A percentile compares a stretch with the other conserved stretches of the same genome.
Evolutionary conservation across 2,888 invertebrate species (phyloP).

Genomic region (Tolmerus cingulatus): DNA sequence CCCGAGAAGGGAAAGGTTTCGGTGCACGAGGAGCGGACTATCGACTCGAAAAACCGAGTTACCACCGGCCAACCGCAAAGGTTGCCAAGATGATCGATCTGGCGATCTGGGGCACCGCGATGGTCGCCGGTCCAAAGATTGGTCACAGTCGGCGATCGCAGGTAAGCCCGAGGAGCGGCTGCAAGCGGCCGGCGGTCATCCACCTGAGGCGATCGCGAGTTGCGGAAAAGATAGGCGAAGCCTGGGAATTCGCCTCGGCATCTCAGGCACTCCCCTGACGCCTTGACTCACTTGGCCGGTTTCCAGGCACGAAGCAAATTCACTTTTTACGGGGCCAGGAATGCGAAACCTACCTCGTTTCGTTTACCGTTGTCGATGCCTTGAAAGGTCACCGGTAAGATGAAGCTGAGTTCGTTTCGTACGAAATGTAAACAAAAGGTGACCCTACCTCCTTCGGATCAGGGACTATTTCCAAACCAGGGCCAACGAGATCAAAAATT

Average conservation of each 20-base stretch:
- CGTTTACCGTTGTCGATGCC: background rate
- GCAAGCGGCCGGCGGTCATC: background rate
- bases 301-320: background rate
- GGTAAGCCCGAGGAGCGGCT: background rate
- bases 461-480: background rate
- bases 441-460: background rate
- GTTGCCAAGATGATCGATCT: background rate
- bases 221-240: background rate
- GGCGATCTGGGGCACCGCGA: background rate
- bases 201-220: background rate
- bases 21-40: background rate
- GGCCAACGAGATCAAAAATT: background rate
- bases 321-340: background rate
- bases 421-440: background rate
- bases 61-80: background rate
- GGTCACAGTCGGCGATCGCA: background rate
- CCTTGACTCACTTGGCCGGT: background rate
- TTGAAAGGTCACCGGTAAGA: background rate
- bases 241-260: background rate
- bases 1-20: background rate
- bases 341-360: background rate
- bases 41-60: background rate
- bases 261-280: background rate
- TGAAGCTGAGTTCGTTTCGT: background rate
- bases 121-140: background rate